Base-by-base conservation (phyloP, 2,113 vertebrate genomes). In the Micronycteris hirsuta region DNA sequence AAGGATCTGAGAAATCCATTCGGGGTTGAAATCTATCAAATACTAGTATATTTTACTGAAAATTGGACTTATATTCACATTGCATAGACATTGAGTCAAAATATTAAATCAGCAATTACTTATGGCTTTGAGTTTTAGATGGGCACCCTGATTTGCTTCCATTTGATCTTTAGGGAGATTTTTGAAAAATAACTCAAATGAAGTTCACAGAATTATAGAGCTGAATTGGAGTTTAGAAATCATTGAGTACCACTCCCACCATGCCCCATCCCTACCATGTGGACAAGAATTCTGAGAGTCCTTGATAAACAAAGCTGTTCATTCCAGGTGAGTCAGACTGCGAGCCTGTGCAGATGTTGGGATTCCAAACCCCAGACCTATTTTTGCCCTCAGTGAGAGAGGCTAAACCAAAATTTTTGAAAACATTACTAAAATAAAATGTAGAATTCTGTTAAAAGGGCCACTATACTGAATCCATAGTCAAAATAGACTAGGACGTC, bases 191-290 rank as follows among this genome's bases (percentile, higher is more conserved):
- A 58, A 58, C 22, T 58, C 52, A 8, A 19, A 68, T 86, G 33
- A 74, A 17, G 47, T 58, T 52, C 58, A 45, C 17, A 71, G 82
- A 91, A 36, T 38, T 16, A 9, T 14, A 28, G 41, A 49, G 28
- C 24, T 88, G 17, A 52, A 49, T 63, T n/a, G 20, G 28, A 70
- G 31, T 80, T 91, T 3, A 41, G 47, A 89, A 47, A 45, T 76
- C 38, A 76, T n/a, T 4, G 15, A 36, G 7, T 2, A 7, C n/a
- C 4, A 24, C 22, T 15, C 11, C 20, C 45, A 41, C 1, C 24
- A 61, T 61, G 16, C 43, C 0, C 15, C 14, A 73, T 5, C 2
- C 10, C 33, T 0, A 14, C 28, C 0, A 3, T 65, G 38, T 15
- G 24, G 7, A 4, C 61, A 28, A 54, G 36, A 82, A 38, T 9